These are phyloP conservation scores for Rhorus exstirpatorius DNA, from an alignment of 2,888 invertebrate genomes.

Conservation along the genomic window DNA sequence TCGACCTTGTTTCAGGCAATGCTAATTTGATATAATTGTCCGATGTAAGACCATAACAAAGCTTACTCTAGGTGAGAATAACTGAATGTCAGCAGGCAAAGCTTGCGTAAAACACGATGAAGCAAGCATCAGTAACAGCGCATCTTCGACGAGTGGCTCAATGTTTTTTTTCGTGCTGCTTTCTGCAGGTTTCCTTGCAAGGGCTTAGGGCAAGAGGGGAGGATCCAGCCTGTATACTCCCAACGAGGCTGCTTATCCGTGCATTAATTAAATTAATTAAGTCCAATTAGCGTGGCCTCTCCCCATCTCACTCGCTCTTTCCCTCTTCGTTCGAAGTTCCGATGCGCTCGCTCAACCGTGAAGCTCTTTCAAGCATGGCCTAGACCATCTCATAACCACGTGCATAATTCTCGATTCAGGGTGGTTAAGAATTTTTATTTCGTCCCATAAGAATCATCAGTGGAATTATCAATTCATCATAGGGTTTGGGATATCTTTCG, in stretches of 20 bases:
- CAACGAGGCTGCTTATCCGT: constrained; percentile 70
- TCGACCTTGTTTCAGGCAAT: too few relatives aligned
- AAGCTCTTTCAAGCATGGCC: constrained; percentile 16
- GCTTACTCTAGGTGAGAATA: constrained; percentile 15
- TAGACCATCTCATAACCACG: constrained; percentile 12
- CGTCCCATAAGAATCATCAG: constrained; percentile 1
- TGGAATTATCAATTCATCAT: too few relatives aligned
- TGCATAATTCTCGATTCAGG: not conserved
- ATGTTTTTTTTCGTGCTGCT: constrained; percentile 72
- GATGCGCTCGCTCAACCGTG: constrained; percentile 38
- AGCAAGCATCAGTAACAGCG: constrained; percentile 38
- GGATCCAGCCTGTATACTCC: constrained; percentile 6
- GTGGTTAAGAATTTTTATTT: not conserved
- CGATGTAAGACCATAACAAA: too few relatives aligned
- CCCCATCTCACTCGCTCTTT: constrained; percentile 40
- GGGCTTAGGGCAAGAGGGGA: constrained; percentile 27
- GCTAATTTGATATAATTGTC: too few relatives aligned
- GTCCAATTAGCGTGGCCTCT: constrained; percentile 74
- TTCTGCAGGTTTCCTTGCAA: constrained; percentile 71
- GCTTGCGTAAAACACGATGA: not conserved
- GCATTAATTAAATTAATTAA: constrained; percentile 78
- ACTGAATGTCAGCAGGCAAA: constrained; percentile 2
- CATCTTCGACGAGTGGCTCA: constrained; percentile 66
- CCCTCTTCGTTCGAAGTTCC: constrained; percentile 30
- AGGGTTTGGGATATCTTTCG: too few relatives aligned